These are phyloP conservation scores for Lagopus muta DNA, from an alignment of 2,113 vertebrate genomes.

Conservation along the genomic window DNA sequence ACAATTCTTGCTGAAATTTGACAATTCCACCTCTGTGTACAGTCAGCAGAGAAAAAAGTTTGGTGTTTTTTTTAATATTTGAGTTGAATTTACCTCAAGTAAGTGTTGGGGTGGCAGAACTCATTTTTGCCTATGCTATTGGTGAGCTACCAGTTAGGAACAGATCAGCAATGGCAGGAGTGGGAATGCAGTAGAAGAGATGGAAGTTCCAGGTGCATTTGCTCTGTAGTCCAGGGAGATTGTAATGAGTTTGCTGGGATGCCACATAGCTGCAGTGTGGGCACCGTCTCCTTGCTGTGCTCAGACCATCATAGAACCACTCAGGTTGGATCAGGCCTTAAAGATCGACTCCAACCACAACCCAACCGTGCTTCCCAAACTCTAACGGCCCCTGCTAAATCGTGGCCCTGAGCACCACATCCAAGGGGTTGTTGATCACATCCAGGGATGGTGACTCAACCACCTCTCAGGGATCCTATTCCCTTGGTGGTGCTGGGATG, in stretches of 20 bases:
- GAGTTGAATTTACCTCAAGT: neutral
- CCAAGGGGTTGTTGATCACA: too few relatives aligned
- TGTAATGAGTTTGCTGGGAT: accelerated
- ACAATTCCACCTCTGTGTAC: neutral
- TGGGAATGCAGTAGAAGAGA: neutral
- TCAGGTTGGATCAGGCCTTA: too few relatives aligned
- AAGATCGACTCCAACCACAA: too few relatives aligned
- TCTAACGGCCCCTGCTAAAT: too few relatives aligned
- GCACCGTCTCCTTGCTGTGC: too few relatives aligned
- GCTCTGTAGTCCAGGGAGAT: accelerated
- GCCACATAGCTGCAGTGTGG: too few relatives aligned
- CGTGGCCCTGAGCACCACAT: too few relatives aligned
- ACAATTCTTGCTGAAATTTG: neutral
- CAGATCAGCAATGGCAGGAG: neutral
- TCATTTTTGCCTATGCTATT: accelerated
- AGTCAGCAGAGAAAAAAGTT: neutral
- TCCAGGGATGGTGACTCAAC: too few relatives aligned
- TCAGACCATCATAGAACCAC: too few relatives aligned
- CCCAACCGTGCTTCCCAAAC: too few relatives aligned
- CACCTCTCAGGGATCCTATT: too few relatives aligned
- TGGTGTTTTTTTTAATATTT: neutral
- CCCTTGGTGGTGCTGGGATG: accelerated
- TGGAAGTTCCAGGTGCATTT: neutral
- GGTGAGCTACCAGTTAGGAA: accelerated
- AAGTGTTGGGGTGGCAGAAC: neutral